Conservation (phyloP, 1,140 invertebrate genomes). For the Macrobrachium nipponense region DNA sequence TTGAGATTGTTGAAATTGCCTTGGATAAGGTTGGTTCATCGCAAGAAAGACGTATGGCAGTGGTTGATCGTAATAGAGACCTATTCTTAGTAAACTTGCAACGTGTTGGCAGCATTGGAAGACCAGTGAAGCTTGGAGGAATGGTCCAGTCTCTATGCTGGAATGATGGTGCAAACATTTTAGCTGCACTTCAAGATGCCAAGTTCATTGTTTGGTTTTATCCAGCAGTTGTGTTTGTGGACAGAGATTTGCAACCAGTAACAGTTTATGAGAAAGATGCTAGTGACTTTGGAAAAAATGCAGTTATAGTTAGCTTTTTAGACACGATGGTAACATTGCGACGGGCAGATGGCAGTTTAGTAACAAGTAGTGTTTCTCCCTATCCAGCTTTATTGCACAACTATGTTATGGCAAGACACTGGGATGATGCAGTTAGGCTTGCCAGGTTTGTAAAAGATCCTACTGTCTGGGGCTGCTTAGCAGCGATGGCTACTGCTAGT, state of each 20-base stretch:
- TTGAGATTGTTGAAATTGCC: slow-evolving; percentile 78
- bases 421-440: slow-evolving; percentile 82
- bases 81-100: slow-evolving; percentile 46
- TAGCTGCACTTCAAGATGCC: slow-evolving; percentile 85
- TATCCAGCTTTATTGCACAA: slow-evolving; percentile 77
- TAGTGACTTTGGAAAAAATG: slow-evolving; percentile 84
- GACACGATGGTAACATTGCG: slow-evolving; percentile 83
- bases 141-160: slow-evolving; percentile 85
- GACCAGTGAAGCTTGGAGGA: slow-evolving; percentile 69
- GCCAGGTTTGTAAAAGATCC: slow-evolving; percentile 85
- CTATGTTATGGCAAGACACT: slow-evolving; percentile 75
- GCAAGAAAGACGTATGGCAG: slow-evolving; percentile 40
- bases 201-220: slow-evolving; percentile 88
- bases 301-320: slow-evolving; percentile 81
- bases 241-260: slow-evolving; percentile 78
- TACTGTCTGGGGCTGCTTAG: slow-evolving; percentile 89
- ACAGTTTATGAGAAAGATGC: slow-evolving; percentile 77
- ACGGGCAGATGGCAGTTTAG: slow-evolving; percentile 78
- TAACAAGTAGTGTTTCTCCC: slow-evolving; percentile 76
- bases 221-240: slow-evolving; percentile 80
- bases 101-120: slow-evolving; percentile 41
- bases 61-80: slow-evolving; percentile 47
- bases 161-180: slow-evolving; percentile 85
- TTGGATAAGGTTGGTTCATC: slow-evolving; percentile 77
- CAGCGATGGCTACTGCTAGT: slow-evolving; percentile 84